Base-by-base conservation (phyloP, 2,888 invertebrate species). In the Piscicola geometra region DNA sequence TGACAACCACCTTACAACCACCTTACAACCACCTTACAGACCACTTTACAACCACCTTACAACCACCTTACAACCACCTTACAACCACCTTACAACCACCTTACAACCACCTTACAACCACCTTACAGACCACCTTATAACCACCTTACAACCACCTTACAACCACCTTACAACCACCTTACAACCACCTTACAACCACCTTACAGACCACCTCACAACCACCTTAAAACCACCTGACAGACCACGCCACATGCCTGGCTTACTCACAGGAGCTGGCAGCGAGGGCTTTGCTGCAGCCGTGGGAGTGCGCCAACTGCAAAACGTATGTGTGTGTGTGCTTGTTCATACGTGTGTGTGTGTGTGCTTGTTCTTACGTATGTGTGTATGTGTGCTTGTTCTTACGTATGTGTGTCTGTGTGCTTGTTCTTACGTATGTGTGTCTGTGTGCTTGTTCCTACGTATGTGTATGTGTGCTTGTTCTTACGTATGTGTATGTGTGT, bases 301-400 rank as follows among this genome's bases (percentile, higher is more conserved):
- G 76, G 76, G 71, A 76, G 50, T 76, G 76, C 60, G 60, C 76
- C 64, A 56, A 50, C 12, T 76, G 76, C 50, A 76, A 76, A 47
- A 71, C 76, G 36, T n/a, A n/a, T n/a, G n/a, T n/a, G n/a, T 75
- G 75, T 64, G 25, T 60, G 30, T 33, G 70, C 21, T 75, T n/a
- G n/a, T n/a, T n/a, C n/a, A n/a, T n/a, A n/a, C n/a, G n/a, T n/a
- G n/a, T n/a, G n/a, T n/a, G n/a, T n/a, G n/a, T n/a, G n/a, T n/a
- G n/a, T n/a, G n/a, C n/a, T n/a, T n/a, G n/a, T n/a, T n/a, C n/a
- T n/a, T n/a, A n/a, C n/a, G n/a, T n/a, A n/a, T n/a, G n/a, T n/a
- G n/a, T n/a, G n/a, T n/a, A n/a, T n/a, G n/a, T n/a, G n/a, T n/a
- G n/a, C n/a, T n/a, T n/a, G n/a, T n/a, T n/a, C n/a, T n/a, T n/a